Evolutionary conservation across 23 tunicate genomes (phyloP).

Genomic region (Clavelina lepadiformis): DNA sequence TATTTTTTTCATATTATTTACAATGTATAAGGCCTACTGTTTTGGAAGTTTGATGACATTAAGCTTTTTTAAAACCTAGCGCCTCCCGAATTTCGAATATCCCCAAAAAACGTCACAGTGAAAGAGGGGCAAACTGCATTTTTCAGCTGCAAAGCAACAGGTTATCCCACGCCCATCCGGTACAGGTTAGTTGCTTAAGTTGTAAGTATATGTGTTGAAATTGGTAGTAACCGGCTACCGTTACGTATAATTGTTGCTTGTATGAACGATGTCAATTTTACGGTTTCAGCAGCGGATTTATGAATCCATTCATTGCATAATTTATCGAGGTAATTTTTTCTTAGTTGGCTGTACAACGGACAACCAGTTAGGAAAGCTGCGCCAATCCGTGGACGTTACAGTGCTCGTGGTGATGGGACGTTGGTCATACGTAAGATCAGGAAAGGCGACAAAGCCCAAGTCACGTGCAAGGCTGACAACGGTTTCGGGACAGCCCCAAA

Average conservation of each 20-base stretch:
- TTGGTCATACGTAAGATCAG: constrained; percentile 42
- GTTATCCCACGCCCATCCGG: constrained; percentile 58
- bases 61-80: no score
- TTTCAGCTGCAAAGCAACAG: constrained; percentile 76
- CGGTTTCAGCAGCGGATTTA: background rate
- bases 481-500: constrained; percentile 48
- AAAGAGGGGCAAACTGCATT: constrained; percentile 67
- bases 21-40: no score
- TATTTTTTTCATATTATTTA: no score
- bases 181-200: constrained; percentile 41
- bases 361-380: background rate
- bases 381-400: constrained; percentile 19
- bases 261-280: background rate
- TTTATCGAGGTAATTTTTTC: background rate
- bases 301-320: background rate
- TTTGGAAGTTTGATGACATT: no score
- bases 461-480: constrained; percentile 66
- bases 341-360: constrained; percentile 75
- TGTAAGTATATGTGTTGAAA: background rate
- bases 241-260: background rate
- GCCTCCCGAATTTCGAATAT: constrained; percentile 44
- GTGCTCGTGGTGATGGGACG: constrained; percentile 29
- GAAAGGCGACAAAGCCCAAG: constrained; percentile 40
- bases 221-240: no score
- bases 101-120: constrained; percentile 49